Evolutionary conservation across 1,140 invertebrate genomes (phyloP), one percentile per base, ranked within the genome.

Genomic region (Drosophila tani): DNA sequence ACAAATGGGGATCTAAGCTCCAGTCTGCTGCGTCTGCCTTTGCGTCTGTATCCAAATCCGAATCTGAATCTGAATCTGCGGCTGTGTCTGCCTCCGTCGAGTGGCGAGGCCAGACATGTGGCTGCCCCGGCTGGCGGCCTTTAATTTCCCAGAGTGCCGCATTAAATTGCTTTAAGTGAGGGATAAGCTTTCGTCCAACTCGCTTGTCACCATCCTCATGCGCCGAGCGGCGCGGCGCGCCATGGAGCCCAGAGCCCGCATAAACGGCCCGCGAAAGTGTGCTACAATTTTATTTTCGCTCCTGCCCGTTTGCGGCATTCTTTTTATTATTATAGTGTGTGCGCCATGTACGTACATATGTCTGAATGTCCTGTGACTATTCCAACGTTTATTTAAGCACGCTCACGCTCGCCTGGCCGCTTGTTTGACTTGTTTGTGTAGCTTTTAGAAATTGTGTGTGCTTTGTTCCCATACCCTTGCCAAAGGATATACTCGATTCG

Each of bases 391-490:
- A 86, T 85, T 85, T 86, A 85, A 60, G 82, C 79, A 58, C 49
- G 45, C 75, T 68, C 82, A 85, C 82, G 82, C 59, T 85, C 82
- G 68, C 47, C 46, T 45, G 56, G 56, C 41, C 47, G 50, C 43
- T 68, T 68, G 19, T 58, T 53, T 70, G 56, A 29, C 46, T 78
- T 77, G 75, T 77, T 77, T 69, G 64, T 66, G 57, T 46, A 59
- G 69, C 68, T 78, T 74, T 80, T 76, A 78, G 68, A 75, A 71
- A 73, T 84, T 83, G 81, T 87, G 73, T 87, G 76, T 87, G 68
- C 66, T 83, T 66, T 74, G 60, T 64, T 40, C 47, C 12, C 11
- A 73, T 60, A 73, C 55, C 46, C 69, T 60, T 4, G 38, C 38
- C n/a, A 3, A 56, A 8, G 55, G 45, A 51, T 71, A 45, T 32